phyloP scores from a whole-genome alignment of 2,113 vertebrate species.

The Carettochelys insculpta region DNA sequence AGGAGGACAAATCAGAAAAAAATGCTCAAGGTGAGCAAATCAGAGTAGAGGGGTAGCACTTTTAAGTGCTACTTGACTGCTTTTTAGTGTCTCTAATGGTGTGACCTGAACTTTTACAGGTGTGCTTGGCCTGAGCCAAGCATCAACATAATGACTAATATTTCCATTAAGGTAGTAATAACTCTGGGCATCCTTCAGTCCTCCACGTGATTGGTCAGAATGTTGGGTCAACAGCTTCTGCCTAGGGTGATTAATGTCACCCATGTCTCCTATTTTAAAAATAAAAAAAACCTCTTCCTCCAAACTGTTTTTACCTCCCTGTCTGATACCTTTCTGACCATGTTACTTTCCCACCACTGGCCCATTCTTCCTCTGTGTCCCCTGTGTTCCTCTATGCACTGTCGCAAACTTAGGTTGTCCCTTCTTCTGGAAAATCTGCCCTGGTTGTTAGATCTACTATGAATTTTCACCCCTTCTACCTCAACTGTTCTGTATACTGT shows the following conservation, averaged over 20 bases:
- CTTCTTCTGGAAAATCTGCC: neutral
- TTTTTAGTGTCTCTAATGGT: no score
- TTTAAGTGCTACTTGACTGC: no score
- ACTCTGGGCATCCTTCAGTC: neutral
- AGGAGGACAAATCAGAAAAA: no score
- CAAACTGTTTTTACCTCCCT: no score
- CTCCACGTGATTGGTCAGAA: neutral
- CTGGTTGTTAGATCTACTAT: neutral
- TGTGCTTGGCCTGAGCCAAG: neutral
- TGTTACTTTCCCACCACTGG: neutral
- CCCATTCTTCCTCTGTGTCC: neutral
- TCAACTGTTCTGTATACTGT: neutral
- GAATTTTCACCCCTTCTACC: neutral
- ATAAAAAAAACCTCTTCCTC: no score
- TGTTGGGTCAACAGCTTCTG: neutral
- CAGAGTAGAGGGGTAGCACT: no score
- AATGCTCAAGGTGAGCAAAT: no score
- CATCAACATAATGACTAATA: neutral
- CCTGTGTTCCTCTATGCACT: neutral
- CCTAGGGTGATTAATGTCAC: neutral
- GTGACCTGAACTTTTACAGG: neutral
- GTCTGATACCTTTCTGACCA: no score
- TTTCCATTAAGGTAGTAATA: neutral
- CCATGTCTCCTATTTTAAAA: no score
- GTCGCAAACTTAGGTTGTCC: neutral